A percentile compares a stretch with the other conserved stretches of the same genome.
phyloP scores from a whole-genome alignment of 2,113 vertebrate species.

The Salvelinus fontinalis region DNA sequence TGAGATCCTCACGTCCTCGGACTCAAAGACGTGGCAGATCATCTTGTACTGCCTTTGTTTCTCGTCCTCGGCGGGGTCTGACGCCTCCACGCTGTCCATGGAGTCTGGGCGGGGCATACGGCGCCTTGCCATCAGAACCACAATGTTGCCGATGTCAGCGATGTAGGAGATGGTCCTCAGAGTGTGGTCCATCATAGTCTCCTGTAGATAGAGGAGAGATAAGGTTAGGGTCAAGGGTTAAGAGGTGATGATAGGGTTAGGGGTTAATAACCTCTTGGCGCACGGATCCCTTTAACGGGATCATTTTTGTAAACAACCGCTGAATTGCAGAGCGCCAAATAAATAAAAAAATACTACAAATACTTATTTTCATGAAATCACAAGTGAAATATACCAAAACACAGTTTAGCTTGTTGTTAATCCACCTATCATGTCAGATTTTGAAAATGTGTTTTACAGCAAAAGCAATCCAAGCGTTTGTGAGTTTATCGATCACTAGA shows the following conservation, averaged over 20 bases:
- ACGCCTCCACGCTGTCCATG: slow-evolving; percentile 88
- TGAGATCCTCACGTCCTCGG: slow-evolving; percentile 87
- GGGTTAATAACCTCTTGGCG: too few species aligned
- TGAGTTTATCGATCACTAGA: too few species aligned
- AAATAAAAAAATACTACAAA: too few species aligned
- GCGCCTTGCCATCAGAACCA: slow-evolving; percentile 94
- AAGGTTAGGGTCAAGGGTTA: not conserved
- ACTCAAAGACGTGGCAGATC: slow-evolving; percentile 98
- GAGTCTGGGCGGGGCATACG: slow-evolving; percentile 89
- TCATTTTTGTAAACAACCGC: too few species aligned
- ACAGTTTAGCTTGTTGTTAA: too few species aligned
- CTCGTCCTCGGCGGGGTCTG: slow-evolving; percentile 87
- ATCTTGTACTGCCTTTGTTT: slow-evolving; percentile 98
- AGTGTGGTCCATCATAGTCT: slow-evolving; percentile 93
- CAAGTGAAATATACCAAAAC: too few species aligned
- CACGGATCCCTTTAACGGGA: too few species aligned
- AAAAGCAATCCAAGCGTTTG: too few species aligned
- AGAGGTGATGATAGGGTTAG: not conserved
- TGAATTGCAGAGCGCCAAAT: too few species aligned
- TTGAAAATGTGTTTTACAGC: too few species aligned
- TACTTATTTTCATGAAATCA: too few species aligned
- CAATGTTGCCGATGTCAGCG: slow-evolving; percentile 95
- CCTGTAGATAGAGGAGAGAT: not conserved
- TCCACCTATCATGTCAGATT: too few species aligned
- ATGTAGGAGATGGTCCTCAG: slow-evolving; percentile 96